phyloP scores from a whole-genome alignment of 2,888 invertebrate genomes.

The Myathropa florea region DNA sequence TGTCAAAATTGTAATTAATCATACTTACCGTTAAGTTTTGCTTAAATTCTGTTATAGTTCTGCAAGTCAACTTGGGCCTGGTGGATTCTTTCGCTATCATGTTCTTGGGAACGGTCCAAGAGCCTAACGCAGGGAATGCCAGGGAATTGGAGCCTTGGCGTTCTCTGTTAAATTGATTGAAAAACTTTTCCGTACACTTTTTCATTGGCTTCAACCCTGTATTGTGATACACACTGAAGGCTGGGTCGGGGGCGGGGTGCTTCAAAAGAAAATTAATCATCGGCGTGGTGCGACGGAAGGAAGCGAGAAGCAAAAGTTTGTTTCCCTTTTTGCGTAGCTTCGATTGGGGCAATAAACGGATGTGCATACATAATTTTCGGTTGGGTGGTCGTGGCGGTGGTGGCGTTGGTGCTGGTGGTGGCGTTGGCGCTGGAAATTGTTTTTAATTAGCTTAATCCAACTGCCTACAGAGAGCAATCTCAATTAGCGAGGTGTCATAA shows the following conservation, averaged over 20 bases:
- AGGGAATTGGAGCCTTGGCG: slow-evolving; percentile 2
- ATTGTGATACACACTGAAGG: slow-evolving; percentile 46
- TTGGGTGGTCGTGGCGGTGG: neutral
- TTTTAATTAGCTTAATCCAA: slow-evolving; percentile 38
- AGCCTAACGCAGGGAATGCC: neutral
- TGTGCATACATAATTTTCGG: slow-evolving; percentile 20
- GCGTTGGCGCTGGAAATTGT: neutral
- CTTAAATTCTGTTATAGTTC: slow-evolving; percentile 61
- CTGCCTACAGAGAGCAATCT: slow-evolving; percentile 16
- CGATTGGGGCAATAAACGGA: slow-evolving; percentile 20
- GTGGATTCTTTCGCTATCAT: slow-evolving; percentile 24
- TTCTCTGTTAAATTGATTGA: slow-evolving; percentile 68
- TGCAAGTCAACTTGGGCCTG: slow-evolving; percentile 47
- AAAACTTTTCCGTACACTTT: slow-evolving; percentile 67
- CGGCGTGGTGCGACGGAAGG: slow-evolving; percentile 6
- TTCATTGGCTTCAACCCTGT: slow-evolving; percentile 62
- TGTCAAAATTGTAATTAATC: slow-evolving; percentile 67
- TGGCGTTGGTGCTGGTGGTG: neutral
- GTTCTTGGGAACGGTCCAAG: slow-evolving; percentile 7
- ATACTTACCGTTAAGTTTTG: slow-evolving; percentile 64
- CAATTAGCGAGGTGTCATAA: slow-evolving; percentile 31
- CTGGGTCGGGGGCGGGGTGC: neutral
- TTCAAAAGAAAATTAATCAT: slow-evolving; percentile 60
- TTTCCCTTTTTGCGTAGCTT: neutral
- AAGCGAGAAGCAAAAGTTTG: slow-evolving; percentile 10